Conservation (phyloP, 1,140 invertebrate genomes). For the Spodoptera litura region DNA sequence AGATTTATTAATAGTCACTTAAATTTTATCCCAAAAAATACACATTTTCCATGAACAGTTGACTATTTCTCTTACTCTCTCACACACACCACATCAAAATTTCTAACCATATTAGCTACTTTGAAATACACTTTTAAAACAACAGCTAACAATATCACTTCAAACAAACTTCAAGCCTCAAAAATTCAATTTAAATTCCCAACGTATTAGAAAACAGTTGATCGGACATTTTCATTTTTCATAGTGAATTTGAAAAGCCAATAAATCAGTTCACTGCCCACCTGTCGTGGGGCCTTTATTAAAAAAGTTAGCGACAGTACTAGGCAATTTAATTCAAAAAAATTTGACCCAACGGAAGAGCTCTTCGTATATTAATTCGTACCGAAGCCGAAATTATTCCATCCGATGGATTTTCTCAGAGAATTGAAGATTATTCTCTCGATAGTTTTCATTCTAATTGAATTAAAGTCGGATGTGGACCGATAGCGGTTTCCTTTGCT, state of each 20-base stretch:
- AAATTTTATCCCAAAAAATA: too few species aligned
- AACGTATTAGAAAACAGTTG: slow-evolving; percentile 31
- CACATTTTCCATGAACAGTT: too few species aligned
- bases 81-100: too few species aligned
- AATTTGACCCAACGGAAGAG: slow-evolving; percentile 26
- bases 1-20: too few species aligned
- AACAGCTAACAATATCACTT: background rate
- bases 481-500: background rate
- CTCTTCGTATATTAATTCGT: slow-evolving; percentile 36
- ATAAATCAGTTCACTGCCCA: slow-evolving; percentile 34
- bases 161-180: background rate
- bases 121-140: background rate
- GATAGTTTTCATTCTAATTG: slow-evolving; percentile 19
- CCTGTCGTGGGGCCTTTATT: slow-evolving; percentile 42
- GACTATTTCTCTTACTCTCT: too few species aligned
- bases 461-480: background rate
- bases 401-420: slow-evolving; percentile 13
- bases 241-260: slow-evolving; percentile 45
- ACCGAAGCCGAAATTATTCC: slow-evolving; percentile 17
- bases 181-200: slow-evolving; percentile 37
- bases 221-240: slow-evolving; percentile 45
- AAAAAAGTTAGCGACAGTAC: slow-evolving; percentile 43
- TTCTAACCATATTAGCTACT: background rate
- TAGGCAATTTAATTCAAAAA: slow-evolving; percentile 43
- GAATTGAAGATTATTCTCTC: slow-evolving; percentile 9